Evolutionary conservation across 2,888 invertebrate genomes (phyloP).

Genomic region (Macroteleia sp.): DNA sequence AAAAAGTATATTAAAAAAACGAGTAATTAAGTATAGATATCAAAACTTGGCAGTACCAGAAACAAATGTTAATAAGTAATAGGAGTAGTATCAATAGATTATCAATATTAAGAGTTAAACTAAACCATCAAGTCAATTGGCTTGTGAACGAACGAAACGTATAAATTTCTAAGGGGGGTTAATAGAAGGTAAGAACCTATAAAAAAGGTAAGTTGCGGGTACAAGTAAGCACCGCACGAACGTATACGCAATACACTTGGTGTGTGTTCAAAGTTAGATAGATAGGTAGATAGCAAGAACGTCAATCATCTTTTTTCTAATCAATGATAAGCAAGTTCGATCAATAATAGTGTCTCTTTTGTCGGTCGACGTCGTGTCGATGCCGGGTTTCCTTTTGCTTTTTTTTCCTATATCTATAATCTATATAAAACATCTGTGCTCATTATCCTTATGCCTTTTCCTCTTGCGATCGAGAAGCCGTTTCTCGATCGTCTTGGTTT

Average conservation of each 20-base stretch:
- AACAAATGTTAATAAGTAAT: conserved; percentile 69
- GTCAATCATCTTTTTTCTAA: conserved; percentile 34
- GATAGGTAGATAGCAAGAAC: conserved; percentile 75
- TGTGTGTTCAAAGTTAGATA: conserved; percentile 48
- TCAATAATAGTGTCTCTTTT: conserved; percentile 69
- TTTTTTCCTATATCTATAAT: conserved; percentile 15
- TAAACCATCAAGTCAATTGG: conserved; percentile 53
- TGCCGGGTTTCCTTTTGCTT: conserved; percentile 66
- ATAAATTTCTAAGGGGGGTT: conserved; percentile 44
- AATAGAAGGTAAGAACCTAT: conserved; percentile 20
- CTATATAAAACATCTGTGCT: conserved; percentile 21
- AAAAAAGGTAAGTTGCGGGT: conserved; percentile 9
- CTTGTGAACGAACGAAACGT: conserved; percentile 43
- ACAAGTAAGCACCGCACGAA: conserved; percentile 10
- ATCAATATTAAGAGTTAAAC: conserved; percentile 58
- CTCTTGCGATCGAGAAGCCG: conserved; percentile 11
- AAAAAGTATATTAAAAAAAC: conserved; percentile 63
- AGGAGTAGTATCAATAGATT: conserved; percentile 70
- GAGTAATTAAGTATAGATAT: conserved; percentile 37
- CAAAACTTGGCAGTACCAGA: conserved; percentile 56
- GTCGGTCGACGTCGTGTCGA: conserved; percentile 74
- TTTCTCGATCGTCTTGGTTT: not conserved
- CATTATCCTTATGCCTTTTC: conserved; percentile 1
- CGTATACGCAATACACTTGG: conserved; percentile 42
- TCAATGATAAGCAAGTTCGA: conserved; percentile 37